Evolutionary conservation across 2,113 vertebrate genomes (phyloP).

Genomic region (Chloropsis cyanopogon): DNA sequence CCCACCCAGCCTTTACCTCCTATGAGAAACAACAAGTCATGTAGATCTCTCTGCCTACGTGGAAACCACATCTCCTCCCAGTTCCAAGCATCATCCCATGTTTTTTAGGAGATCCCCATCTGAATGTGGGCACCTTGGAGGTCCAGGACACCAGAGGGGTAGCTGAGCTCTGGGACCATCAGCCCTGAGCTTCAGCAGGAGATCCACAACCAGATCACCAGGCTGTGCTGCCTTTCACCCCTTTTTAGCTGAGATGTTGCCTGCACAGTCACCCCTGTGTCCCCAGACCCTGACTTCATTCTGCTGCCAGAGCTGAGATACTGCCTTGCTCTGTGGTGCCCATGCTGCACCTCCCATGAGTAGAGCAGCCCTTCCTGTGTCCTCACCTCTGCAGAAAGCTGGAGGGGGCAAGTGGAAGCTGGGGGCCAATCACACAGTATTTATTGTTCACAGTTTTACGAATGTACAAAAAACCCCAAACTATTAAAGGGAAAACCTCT

Average conservation of each 20-base stretch:
- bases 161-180: background rate
- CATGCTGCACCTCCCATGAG: background rate
- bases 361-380: background rate
- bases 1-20: background rate
- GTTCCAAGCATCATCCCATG: rapidly evolving
- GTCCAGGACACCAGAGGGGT: background rate
- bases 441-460: constrained; percentile 59
- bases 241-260: background rate
- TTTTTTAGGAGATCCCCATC: background rate
- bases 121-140: background rate
- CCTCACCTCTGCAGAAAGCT: background rate
- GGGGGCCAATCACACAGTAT: background rate
- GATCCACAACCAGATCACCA: background rate
- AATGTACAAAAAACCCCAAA: constrained; percentile 68
- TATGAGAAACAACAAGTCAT: background rate
- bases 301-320: background rate
- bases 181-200: background rate
- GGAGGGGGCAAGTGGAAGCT: background rate
- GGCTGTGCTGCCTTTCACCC: background rate
- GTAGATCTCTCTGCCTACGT: background rate
- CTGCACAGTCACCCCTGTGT: background rate
- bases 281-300: background rate
- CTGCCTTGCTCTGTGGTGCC: background rate
- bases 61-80: background rate
- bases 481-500: constrained; percentile 45